Evolutionary conservation across 2,797 vertebrate species (phyloP).

Genomic region (Eutrigla gurnardus): DNA sequence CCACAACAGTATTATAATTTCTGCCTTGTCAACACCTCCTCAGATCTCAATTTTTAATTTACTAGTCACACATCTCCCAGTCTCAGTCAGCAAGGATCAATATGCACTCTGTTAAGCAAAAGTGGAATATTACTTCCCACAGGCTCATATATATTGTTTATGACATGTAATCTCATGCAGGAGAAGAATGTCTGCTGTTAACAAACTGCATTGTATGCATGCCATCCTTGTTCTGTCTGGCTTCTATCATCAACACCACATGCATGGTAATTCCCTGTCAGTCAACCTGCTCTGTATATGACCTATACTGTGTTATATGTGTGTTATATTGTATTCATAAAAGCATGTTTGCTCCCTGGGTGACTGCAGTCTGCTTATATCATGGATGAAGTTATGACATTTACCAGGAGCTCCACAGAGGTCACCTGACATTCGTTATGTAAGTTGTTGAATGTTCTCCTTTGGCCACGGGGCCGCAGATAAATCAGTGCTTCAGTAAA

Average conservation of each 20-base stretch:
- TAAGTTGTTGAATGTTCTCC: constrained; percentile 53
- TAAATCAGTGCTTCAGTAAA: constrained; percentile 61
- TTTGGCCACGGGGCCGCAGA: constrained; percentile 18
- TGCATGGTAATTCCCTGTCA: background rate
- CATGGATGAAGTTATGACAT: constrained; percentile 34
- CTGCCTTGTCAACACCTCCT: background rate
- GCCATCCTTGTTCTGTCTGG: constrained; percentile 31
- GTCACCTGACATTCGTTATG: constrained; percentile 38
- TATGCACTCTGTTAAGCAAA: background rate
- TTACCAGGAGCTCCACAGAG: constrained; percentile 22
- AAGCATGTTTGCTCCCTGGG: constrained; percentile 23
- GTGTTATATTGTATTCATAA: background rate
- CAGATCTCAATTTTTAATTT: constrained; percentile 25
- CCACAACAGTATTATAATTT: background rate
- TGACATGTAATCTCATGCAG: constrained; percentile 4
- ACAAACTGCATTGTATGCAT: constrained; percentile 5
- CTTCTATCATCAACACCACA: constrained; percentile 36
- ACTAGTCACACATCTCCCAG: constrained; percentile 1
- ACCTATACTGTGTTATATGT: background rate
- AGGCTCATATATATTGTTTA: background rate
- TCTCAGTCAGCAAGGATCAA: background rate
- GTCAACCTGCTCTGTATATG: background rate
- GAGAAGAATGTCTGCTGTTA: background rate
- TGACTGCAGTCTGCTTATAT: constrained; percentile 26
- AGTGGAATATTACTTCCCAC: background rate